Conservation (phyloP, 2,113 vertebrate genomes). For the Rhabdomys dilectus region DNA sequence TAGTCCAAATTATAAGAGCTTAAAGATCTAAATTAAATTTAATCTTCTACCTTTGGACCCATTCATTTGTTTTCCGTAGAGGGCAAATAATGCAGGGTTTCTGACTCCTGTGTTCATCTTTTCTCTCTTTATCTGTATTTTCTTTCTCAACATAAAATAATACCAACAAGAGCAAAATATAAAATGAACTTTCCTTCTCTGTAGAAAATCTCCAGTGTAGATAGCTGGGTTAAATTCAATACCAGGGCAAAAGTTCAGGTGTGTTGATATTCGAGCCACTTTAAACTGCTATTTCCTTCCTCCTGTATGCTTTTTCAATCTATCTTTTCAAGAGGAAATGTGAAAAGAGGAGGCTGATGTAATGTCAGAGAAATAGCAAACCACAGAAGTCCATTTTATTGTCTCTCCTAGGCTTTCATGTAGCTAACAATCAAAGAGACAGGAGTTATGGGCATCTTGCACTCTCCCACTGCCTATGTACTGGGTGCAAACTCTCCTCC, state of each 20-base stretch:
- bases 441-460: not conserved
- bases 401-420: not conserved
- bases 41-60: not conserved
- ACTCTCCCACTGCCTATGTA: not conserved
- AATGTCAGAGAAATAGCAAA: not conserved
- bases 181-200: constrained; percentile 26
- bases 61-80: not conserved
- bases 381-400: constrained; percentile 8
- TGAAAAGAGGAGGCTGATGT: not conserved
- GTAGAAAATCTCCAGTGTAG: constrained; percentile 47
- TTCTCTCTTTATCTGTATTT: constrained; percentile 30
- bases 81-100: not conserved
- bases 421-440: constrained; percentile 11
- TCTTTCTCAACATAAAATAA: constrained; percentile 43
- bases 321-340: constrained; percentile 24
- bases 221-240: constrained; percentile 56
- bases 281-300: constrained; percentile 19
- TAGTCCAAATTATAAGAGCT: not conserved
- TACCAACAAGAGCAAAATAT: not conserved
- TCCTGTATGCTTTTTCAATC: not conserved
- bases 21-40: constrained; percentile 30
- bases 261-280: constrained; percentile 38
- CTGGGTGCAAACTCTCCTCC: not conserved
- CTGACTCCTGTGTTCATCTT: constrained; percentile 18
- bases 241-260: not conserved